phyloP scores from a whole-genome alignment of 2,797 vertebrate species.

The Botia kubotai region DNA sequence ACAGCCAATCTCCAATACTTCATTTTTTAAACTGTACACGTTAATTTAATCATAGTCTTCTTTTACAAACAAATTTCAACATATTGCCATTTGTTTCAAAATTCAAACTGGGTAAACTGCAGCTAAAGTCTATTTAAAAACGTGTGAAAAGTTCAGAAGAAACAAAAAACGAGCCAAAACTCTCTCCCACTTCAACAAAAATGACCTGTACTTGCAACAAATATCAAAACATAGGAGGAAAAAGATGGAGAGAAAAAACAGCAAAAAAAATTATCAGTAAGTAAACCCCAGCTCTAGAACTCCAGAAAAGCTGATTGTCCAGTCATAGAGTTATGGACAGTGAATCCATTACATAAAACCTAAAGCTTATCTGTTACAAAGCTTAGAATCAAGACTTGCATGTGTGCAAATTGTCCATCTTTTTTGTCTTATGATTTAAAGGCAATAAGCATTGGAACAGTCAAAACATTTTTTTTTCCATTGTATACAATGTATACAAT shows the following conservation, averaged over 20 bases:
- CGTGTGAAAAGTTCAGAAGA: conserved; percentile 56
- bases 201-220: conserved; percentile 68
- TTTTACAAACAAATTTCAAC: conserved; percentile 61
- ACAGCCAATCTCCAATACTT: conserved; percentile 64
- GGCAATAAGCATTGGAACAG: conserved; percentile 63
- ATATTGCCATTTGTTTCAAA: conserved; percentile 70
- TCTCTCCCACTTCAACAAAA: conserved; percentile 58
- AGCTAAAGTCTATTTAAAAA: conserved; percentile 57
- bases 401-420: conserved; percentile 58
- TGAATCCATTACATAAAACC: conserved; percentile 52
- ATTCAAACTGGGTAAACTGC: conserved; percentile 60
- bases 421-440: conserved; percentile 55
- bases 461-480: conserved; percentile 55
- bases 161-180: conserved; percentile 58
- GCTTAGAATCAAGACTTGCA: conserved; percentile 58
- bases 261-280: conserved; percentile 41
- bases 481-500: conserved; percentile 62
- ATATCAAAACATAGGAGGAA: conserved; percentile 56
- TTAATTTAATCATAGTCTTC: conserved; percentile 43
- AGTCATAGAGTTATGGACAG: conserved; percentile 60
- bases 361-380: conserved; percentile 54
- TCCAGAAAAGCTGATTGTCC: conserved; percentile 66
- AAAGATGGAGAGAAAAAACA: conserved; percentile 55
- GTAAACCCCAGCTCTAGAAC: conserved; percentile 56
- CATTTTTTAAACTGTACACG: conserved; percentile 50